These are phyloP conservation scores for Hyperoodon ampullatus DNA, from an alignment of 2,113 vertebrate species.

Conservation along the genomic window DNA sequence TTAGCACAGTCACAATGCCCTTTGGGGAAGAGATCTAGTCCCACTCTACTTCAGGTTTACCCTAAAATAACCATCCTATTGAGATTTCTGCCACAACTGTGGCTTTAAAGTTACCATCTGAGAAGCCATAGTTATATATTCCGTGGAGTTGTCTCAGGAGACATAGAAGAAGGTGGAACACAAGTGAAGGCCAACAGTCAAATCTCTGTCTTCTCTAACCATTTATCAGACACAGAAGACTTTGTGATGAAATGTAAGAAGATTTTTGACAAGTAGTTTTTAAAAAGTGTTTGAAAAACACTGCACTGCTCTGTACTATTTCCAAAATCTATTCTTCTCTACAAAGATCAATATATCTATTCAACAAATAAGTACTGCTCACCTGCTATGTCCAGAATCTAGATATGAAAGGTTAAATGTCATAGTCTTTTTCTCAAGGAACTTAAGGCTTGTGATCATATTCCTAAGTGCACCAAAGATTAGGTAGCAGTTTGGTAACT, in stretches of 20 bases:
- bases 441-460: neutral
- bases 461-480: neutral
- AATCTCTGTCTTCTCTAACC: neutral
- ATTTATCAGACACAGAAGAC: no score
- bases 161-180: fast-evolving
- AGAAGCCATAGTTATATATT: neutral
- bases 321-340: neutral
- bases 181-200: neutral
- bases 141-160: neutral
- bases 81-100: neutral
- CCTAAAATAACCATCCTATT: neutral
- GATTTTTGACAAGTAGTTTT: neutral
- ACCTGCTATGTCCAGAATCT: neutral
- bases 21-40: neutral
- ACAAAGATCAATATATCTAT: neutral
- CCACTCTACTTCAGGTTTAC: neutral
- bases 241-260: neutral
- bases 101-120: neutral
- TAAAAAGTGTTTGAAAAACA: neutral
- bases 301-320: neutral
- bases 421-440: neutral
- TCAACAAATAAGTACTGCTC: neutral
- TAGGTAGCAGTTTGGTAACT: neutral
- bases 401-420: neutral
- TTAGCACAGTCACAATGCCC: neutral